Evolutionary conservation across 2,888 invertebrate species (phyloP).

Genomic region (Pyrgus malvae): DNA sequence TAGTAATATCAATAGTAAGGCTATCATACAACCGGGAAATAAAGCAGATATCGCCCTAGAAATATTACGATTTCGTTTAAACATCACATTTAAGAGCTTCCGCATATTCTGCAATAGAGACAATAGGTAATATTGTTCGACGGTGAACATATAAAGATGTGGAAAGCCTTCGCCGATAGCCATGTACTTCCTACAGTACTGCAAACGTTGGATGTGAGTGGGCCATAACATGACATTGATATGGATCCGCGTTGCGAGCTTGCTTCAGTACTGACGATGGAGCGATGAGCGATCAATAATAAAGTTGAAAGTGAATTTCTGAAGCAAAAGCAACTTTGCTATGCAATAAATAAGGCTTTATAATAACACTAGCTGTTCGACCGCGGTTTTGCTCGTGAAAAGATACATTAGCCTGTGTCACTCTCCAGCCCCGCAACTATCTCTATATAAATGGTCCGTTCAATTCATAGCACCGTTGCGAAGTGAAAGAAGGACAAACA

Average conservation of each 20-base stretch:
- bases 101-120: conserved; percentile 11
- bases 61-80: conserved; percentile 14
- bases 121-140: conserved; percentile 24
- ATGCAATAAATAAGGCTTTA: no score
- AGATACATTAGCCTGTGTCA: no score
- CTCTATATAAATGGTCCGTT: no score
- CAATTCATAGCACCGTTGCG: no score
- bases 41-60: not conserved
- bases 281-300: not conserved
- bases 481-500: no score
- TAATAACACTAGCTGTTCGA: no score
- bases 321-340: no score
- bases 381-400: no score
- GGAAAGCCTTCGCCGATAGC: conserved; percentile 31
- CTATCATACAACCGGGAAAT: not conserved
- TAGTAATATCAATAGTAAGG: no score
- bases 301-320: not conserved
- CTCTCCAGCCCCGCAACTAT: no score
- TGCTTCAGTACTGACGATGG: not conserved
- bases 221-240: conserved; percentile 34
- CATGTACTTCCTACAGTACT: conserved; percentile 27
- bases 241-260: conserved; percentile 26
- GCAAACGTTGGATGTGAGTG: conserved; percentile 27
- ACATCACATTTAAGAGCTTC: conserved; percentile 17
- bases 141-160: conserved; percentile 31